Base-by-base conservation (phyloP, 1,140 invertebrate species). In the Ericerus pela region DNA sequence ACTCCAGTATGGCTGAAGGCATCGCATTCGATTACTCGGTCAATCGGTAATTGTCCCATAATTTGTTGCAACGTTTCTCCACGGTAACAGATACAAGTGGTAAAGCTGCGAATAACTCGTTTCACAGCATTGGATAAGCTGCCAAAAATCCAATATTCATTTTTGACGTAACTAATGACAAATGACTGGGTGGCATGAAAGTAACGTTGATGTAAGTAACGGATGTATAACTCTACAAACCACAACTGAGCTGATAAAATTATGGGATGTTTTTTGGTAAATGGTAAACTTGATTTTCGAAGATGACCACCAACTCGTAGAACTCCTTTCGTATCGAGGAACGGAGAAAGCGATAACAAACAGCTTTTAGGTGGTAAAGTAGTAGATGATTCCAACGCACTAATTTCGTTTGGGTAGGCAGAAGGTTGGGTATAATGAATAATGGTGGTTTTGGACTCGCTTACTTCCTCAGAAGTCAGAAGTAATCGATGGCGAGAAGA, bases 21-120 rank as follows among this genome's bases (percentile, higher is more conserved):
- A 8, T 22, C 6, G 10, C 12, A 12, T n/a, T 8, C 31, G 14
- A 51, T 16, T n/a, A 54, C 28, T 11, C 53, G 24, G 11, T 16
- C 22, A 33, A 30, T 10, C 14, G 53, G 53, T 38, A 54, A 22
- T n/a, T 54, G 14, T 11, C 20, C 53, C 53, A 54, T 54, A 11
- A 14, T 12, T 14, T 54, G 56, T 12, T 60, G 36, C 30, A 58
- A 62, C 43, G 20, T 54, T 38, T 12, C 31, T 4, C 28, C 27
- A 12, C 38, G 24, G 2, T 30, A 18, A 22, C 26, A 11, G 47
- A 37, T 43, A 33, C 68, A 70, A 18, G 26, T 58, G 1, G 66
- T 26, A 55, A 69, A 71, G n/a, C 63, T 58, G n/a, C 55, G 53
- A 4, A 64, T 58, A 33, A n/a, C 30, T 10, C 30, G 8, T 33